Conservation (phyloP, 2,113 vertebrate species). For the Siphamia tubifer region DNA sequence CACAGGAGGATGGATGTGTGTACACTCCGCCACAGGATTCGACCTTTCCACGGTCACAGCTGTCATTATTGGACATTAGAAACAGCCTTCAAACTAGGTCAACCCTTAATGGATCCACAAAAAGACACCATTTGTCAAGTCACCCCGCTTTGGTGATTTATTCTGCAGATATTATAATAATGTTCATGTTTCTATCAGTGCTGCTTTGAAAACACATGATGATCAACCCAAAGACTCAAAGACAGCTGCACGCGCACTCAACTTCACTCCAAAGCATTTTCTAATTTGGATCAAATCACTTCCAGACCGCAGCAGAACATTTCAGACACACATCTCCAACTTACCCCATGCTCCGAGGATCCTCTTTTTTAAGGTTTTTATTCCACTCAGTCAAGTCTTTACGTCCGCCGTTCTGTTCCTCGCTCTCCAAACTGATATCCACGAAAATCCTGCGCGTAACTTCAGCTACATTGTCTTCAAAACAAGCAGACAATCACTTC, state of each 20-base stretch:
- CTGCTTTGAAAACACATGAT: too few relatives aligned
- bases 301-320: background rate
- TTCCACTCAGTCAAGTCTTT: conserved; percentile 31
- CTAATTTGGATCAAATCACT: background rate
- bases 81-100: conserved; percentile 17
- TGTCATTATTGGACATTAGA: background rate
- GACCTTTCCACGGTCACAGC: conserved; percentile 13
- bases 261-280: conserved; percentile 41
- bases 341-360: conserved; percentile 71
- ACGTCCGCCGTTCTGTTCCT: background rate
- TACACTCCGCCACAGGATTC: too few relatives aligned
- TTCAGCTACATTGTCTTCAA: conserved; percentile 39
- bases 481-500: too few relatives aligned
- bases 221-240: too few relatives aligned
- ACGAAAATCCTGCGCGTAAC: conserved; percentile 12
- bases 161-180: too few relatives aligned
- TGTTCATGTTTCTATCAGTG: background rate
- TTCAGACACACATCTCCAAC: conserved; percentile 25
- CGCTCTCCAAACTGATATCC: background rate
- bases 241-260: too few relatives aligned
- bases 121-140: too few relatives aligned
- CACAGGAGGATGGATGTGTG: background rate
- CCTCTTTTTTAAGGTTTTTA: conserved; percentile 25
- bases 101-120: background rate
- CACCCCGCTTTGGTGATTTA: background rate